Base-by-base conservation (phyloP, 1,140 invertebrate species). In the Pentalonia nigronervosa region DNA sequence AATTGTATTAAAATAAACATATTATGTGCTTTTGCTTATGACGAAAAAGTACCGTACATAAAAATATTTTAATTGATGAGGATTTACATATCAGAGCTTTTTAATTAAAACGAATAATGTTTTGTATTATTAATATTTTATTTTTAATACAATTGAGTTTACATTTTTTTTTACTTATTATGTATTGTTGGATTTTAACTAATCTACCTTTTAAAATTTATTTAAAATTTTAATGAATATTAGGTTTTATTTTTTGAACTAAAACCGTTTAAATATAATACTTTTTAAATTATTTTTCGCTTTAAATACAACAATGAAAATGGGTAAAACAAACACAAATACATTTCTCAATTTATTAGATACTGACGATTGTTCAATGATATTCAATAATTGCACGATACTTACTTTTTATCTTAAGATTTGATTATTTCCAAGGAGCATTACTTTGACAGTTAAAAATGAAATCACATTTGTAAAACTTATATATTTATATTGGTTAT, bases 1-100 rank as follows among this genome's bases (percentile, higher is more conserved):
- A 53, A 17, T 76, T 76, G n/a, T 76, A 76, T n/a, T n/a, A 76
- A 76, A 76, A 76, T 76, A n/a, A 76, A 76, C 60, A 76, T n/a
- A 76, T 76, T 76, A 76, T 6, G 9, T 4, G 11, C 17, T 14
- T n/a, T 67, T 67, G 30, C 2, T 67, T 67, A n/a, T 67, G 8
- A 67, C 1, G 11, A 67, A 67, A 60, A 67, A 14, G 25, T 67
- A 60, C 25, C 25, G 11, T 60, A 67, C 41, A n/a, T n/a, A 14
- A 8, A n/a, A n/a, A n/a, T 4, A n/a, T 67, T 67, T 30, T 67
- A 67, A 67, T 67, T 67, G 11, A 30, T 67, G 30, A 67, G 30
- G 11, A n/a, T 67, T n/a, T 67, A n/a, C 14, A 14, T n/a, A n/a
- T n/a, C n/a, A 76, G 14, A 76, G n/a, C 4, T 20, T 76, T 76